Base-by-base conservation (phyloP, 2,797 vertebrate genomes). In the Rhinogobio ventralis region DNA sequence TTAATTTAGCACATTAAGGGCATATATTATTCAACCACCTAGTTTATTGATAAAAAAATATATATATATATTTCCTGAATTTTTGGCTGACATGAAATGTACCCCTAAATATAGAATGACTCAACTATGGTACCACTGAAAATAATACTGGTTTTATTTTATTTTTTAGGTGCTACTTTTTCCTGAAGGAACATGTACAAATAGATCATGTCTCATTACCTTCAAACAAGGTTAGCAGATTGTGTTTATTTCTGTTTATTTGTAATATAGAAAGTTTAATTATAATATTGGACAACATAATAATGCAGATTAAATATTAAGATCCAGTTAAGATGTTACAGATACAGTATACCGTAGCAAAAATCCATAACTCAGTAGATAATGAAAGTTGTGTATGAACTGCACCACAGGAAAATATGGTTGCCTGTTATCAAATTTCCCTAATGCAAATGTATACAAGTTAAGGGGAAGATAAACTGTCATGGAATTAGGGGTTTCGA, bases 121-220 rank as follows among this genome's bases (percentile, higher is more conserved):
- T n/a, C n/a, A n/a, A n/a, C 11, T 39, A 33, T 6, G 13, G 1
- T 17, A 5, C 33, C n/a, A 69, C 30, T 81, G 66, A 57, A 81
- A 81, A 42, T 57, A 45, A 19, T 36, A 30, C 19, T 20, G 33
- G 14, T 72, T 28, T 67, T 82, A 9, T 14, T 75, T 75, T 53
- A 1, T 46, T 82, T 68, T 86, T 83, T 68, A 99, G 98, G 90
- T 99, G 89, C 93, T 99, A 83, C 95, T 99, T 93, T 99, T 99
- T 90, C 97, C 98, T 88, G 98, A 99, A 91, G 98, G 98, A 78
- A 99, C 98, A 20, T 99, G 98, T 91, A 99, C 98, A 89, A 99
- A 99, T 92, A 96, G 98, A 28, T 96, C 97, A 23, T 99, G 98
- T 95, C 95, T 99, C 85, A 99, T 99, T 93, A 98, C 98, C 42